Evolutionary conservation across 2,113 vertebrate genomes (phyloP), one percentile per base, ranked within the genome.

Genomic region (Tringa solitaria): DNA sequence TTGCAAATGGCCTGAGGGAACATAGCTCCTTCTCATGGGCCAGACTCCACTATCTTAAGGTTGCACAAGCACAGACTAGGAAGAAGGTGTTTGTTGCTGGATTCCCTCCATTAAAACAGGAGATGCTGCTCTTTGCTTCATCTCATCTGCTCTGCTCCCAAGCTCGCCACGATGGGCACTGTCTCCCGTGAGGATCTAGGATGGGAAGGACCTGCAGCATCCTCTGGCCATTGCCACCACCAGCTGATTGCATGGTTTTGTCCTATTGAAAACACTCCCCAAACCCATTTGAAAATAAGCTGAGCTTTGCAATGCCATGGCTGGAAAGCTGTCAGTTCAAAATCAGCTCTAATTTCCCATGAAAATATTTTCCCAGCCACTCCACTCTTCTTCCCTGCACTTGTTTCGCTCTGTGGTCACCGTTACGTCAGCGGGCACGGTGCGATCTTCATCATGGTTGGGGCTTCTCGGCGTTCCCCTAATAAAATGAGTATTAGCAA

Each of bases 361-460:
- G 19, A 76, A 79, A 91, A 57, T 54, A 48, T 59, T 89, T 67
- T 63, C 77, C 73, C 56, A 68, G 51, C 32, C 26, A 11, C 74
- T 78, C 48, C 33, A 74, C 17, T 91, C 23, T 5, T 78, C 87
- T 73, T 82, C 74, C 39, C 69, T 79, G 84, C 89, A 89, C 93
- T 96, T 87, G 84, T 94, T 93, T 89, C 84, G 4, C 30, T 89
- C 84, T 76, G 74, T 0, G 43, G 87, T 76, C 93, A 43, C 68
- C 0, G 1, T 80, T 90, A 80, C 9, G 6, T 79, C 86, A 84
- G 48, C 2, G 2, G 69, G 37, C 76, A 82, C 2, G 9, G 67
- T 78, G 83, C 3, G 22, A 92, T 86, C 60, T 30, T 77, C 37
- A 32, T 54, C 33, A 24, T 37, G n/a, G 65, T 6, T 61, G 50